Conservation (phyloP, 2,797 vertebrate species). For the Cynopterus sphinx region DNA sequence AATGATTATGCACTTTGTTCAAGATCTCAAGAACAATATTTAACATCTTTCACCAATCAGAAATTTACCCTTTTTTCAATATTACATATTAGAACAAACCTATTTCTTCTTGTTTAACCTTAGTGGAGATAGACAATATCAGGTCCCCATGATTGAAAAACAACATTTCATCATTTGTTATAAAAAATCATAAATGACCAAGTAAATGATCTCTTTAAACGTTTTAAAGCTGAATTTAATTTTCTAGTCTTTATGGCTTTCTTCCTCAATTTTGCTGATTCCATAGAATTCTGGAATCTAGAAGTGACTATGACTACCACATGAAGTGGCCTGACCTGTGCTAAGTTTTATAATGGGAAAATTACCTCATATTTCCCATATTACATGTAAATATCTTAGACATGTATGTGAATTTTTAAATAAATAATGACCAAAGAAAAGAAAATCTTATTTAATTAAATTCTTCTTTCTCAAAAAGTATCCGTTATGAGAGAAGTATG, state of each 20-base stretch:
- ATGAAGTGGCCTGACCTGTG: background rate
- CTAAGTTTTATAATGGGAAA: constrained; percentile 35
- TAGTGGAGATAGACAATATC: constrained; percentile 24
- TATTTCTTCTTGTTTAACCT: background rate
- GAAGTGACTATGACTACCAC: background rate
- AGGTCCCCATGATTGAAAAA: background rate
- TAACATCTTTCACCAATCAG: background rate
- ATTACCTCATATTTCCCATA: background rate
- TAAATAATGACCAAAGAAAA: constrained; percentile 42
- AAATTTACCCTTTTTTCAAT: background rate
- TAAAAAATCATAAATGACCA: constrained; percentile 18
- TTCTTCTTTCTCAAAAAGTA: background rate
- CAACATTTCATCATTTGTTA: constrained; percentile 31
- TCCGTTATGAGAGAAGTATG: background rate
- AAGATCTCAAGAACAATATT: background rate
- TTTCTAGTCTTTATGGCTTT: background rate
- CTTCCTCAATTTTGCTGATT: background rate
- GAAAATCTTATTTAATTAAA: background rate
- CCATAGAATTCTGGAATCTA: background rate
- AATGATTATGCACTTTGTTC: background rate
- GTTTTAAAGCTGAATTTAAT: background rate
- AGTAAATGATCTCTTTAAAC: background rate
- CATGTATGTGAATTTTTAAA: background rate
- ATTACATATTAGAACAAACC: background rate
- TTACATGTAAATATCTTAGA: constrained; percentile 24